These are phyloP conservation scores for Tachysurus vachellii DNA, from an alignment of 2,113 vertebrate species.

Conservation along the genomic window DNA sequence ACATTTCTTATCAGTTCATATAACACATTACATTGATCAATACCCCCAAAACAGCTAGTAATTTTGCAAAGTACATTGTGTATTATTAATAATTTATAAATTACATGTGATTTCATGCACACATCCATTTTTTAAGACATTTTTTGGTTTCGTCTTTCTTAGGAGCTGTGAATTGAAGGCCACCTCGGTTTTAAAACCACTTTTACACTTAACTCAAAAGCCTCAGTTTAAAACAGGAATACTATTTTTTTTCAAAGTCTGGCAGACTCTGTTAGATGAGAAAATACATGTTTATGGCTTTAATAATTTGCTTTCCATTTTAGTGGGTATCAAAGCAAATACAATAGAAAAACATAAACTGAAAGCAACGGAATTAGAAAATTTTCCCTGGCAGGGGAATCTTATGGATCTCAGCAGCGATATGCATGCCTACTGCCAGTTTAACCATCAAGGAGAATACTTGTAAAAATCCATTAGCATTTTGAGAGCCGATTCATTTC, in stretches of 20 bases:
- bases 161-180: too few relatives aligned
- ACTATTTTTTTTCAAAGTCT: neutral
- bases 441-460: constrained; percentile 22
- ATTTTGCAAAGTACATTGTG: too few relatives aligned
- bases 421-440: constrained; percentile 4
- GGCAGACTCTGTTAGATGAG: neutral
- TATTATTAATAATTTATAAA: neutral
- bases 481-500: constrained; percentile 12
- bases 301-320: neutral
- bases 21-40: too few relatives aligned
- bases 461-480: constrained; percentile 28
- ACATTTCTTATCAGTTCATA: too few relatives aligned
- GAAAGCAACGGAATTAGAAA: neutral
- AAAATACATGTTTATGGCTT: neutral
- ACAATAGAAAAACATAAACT: neutral
- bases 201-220: neutral
- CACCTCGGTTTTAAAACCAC: neutral
- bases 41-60: too few relatives aligned
- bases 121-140: neutral
- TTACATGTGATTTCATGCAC: neutral
- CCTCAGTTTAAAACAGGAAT: constrained; percentile 2
- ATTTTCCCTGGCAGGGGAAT: neutral
- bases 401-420: neutral
- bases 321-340: constrained; percentile 7
- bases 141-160: too few relatives aligned